Base-by-base conservation (phyloP, 1,140 invertebrate species). In the Eumeta japonica region DNA sequence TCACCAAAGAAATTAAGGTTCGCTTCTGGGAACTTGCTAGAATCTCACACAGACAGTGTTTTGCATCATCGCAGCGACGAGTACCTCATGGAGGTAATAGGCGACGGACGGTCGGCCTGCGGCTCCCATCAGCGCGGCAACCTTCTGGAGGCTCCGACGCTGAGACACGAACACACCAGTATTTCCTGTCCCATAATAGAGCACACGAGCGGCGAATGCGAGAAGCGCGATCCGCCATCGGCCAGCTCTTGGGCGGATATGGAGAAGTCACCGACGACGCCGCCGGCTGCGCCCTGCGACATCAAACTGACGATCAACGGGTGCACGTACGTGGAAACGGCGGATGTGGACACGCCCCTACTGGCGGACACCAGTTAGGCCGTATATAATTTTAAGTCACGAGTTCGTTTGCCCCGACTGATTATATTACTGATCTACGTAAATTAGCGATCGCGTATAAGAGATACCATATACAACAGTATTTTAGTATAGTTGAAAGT, bases 1-100 rank as follows among this genome's bases (percentile, higher is more conserved):
- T 90, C 87, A 15, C 87, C 87, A 14, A 90, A 90, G 55, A 83
- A 84, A 46, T 58, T 90, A 18, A 66, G 88, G 28, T 90, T 90
- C 50, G 87, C 87, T 1, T 84, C 82, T 17, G 83, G 82, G 1
- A 83, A 83, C 50, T 77, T 83, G 27, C 57, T 85, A 36, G 81
- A 85, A 55, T 80, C 80, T 37, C 77, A 80, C 48, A 79, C 79
- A n/a, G 79, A 81, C 39, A 78, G 73, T 50, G 78, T 61, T 19
- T 39, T 68, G 28, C 71, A 76, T 49, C 68, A 72, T 39, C 65
- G 58, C 30, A 80, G 79, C 56, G 79, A 80, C 41, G 80, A 81
- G 55, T 79, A 79, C 34, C 58, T 81, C 10, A 67, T 81, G 51
- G 81, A 82, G 58, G 79, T 79, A 34, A 71, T 65, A 17, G 39